Percentiles rank a stretch among this genome's conserved stretches.
These are phyloP conservation scores for Conus canariensis DNA, from an alignment of 2,888 invertebrate species.

Conservation along the genomic window DNA sequence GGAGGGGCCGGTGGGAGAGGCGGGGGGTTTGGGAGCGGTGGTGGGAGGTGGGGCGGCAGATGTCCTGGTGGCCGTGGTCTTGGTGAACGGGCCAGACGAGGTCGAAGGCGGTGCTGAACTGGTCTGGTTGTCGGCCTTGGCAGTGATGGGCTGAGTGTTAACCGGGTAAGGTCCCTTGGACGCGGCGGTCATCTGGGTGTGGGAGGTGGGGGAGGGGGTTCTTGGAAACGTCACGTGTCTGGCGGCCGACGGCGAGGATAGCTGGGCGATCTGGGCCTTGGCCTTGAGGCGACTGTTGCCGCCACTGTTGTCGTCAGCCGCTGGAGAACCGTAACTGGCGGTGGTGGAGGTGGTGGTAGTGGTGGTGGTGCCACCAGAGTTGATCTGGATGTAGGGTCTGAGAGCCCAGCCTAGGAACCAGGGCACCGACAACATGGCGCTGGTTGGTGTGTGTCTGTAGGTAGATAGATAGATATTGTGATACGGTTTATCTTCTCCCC, in stretches of 20 bases:
- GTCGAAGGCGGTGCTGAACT: background rate
- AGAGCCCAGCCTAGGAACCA: slow-evolving; percentile 44
- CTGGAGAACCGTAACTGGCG: too few species aligned
- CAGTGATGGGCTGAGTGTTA: background rate
- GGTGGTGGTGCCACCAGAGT: background rate
- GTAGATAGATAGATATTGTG: too few species aligned
- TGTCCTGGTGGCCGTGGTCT: slow-evolving; percentile 16
- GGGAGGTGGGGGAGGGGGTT: background rate
- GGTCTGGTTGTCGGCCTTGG: background rate
- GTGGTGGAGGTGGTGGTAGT: background rate
- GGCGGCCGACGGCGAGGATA: slow-evolving; percentile 4
- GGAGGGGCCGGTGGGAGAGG: background rate
- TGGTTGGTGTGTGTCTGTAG: background rate
- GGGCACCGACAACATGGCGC: slow-evolving; percentile 47
- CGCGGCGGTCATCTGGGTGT: background rate
- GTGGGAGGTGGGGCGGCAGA: background rate
- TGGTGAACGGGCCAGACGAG: background rate
- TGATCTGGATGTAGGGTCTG: slow-evolving; percentile 40
- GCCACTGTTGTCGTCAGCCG: background rate
- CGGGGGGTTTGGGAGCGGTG: background rate
- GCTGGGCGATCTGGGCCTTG: slow-evolving; percentile 7
- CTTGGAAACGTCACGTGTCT: background rate
- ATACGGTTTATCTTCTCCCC: too few species aligned
- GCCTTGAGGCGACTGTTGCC: background rate
- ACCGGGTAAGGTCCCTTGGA: background rate